Evolutionary conservation across 2,888 invertebrate genomes (phyloP).

Genomic region (Salticus scenicus): DNA sequence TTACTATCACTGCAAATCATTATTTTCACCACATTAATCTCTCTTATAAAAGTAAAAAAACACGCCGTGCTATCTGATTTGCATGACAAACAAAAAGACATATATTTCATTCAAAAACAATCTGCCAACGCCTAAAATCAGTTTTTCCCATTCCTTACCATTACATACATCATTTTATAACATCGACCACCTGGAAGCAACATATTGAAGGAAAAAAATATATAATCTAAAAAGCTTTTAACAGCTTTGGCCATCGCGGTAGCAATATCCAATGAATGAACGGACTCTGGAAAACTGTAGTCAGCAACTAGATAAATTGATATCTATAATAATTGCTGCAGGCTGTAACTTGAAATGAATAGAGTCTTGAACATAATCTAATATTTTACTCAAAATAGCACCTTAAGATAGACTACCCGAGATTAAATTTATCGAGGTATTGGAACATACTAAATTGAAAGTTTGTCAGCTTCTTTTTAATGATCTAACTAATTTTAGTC

Average conservation of each 20-base stretch:
- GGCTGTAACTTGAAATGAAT: background rate
- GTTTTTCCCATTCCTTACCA: background rate
- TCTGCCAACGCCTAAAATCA: background rate
- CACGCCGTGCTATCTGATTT: no score
- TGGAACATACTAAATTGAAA: background rate
- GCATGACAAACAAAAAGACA: no score
- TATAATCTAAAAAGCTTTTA: background rate
- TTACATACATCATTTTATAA: background rate
- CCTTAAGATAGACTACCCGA: background rate
- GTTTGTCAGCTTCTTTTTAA: background rate
- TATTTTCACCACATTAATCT: no score
- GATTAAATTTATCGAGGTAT: background rate
- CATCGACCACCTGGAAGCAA: background rate
- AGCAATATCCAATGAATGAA: background rate
- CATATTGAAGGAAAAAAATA: background rate
- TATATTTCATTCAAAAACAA: no score
- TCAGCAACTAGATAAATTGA: background rate
- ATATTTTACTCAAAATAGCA: conserved; percentile 3
- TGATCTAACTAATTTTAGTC: background rate
- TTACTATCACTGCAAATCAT: no score
- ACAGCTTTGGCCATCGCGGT: background rate
- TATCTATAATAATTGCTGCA: background rate
- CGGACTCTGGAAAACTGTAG: background rate
- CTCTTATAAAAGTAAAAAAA: no score
- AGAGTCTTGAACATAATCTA: background rate